Evolutionary conservation across 2,888 invertebrate species (phyloP).

Genomic region (Noctua janthe): DNA sequence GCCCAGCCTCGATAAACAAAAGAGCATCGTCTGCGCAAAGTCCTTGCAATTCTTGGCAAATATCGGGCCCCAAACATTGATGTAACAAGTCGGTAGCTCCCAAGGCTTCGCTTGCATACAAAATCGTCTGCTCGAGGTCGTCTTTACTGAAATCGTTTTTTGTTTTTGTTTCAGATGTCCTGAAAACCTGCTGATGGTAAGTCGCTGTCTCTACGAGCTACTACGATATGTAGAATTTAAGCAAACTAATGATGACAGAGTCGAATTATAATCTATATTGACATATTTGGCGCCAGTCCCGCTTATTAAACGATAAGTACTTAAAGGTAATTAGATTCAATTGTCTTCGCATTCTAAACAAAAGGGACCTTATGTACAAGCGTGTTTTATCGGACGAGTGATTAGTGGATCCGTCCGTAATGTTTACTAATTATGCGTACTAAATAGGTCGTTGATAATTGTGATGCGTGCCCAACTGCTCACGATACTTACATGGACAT

Average conservation of each 20-base stretch:
- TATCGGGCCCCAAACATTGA: conserved; percentile 67
- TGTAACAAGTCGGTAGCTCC: conserved; percentile 69
- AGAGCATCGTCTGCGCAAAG: conserved; percentile 26
- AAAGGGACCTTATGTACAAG: conserved; percentile 19
- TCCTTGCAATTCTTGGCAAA: conserved; percentile 69
- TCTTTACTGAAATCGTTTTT: conserved; percentile 57
- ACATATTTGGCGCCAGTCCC: conserved; percentile 32
- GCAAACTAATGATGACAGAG: conserved; percentile 10
- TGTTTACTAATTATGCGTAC: conserved; percentile 76
- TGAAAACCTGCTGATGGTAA: conserved; percentile 33
- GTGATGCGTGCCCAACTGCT: conserved; percentile 63
- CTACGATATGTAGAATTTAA: conserved; percentile 10
- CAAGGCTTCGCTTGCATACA: conserved; percentile 70
- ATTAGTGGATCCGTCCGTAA: conserved; percentile 69
- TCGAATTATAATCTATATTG: neutral
- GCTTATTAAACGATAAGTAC: conserved; percentile 34
- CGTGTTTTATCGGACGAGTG: conserved; percentile 47
- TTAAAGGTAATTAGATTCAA: conserved; percentile 44
- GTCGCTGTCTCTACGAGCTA: conserved; percentile 12
- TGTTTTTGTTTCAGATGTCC: conserved; percentile 55
- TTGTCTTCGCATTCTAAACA: conserved; percentile 36
- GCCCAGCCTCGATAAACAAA: conserved; percentile 64
- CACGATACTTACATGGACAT: conserved; percentile 41
- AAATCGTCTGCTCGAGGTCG: conserved; percentile 39
- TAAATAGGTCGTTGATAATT: conserved; percentile 80